These are phyloP conservation scores for Clitarchus hookeri DNA, from an alignment of 2,888 invertebrate species.

Conservation along the genomic window DNA sequence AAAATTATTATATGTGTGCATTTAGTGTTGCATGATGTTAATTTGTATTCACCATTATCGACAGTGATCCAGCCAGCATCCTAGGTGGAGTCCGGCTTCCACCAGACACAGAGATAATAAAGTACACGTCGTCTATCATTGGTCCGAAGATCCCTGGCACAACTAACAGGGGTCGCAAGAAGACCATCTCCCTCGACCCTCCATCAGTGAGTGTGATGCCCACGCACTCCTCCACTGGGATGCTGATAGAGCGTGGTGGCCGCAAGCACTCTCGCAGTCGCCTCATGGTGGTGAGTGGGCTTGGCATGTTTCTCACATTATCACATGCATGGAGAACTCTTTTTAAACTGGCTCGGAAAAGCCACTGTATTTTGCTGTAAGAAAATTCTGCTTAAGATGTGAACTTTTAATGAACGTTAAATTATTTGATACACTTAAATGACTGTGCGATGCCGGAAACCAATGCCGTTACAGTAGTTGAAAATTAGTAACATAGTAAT, in stretches of 20 bases:
- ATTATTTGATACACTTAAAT: no score
- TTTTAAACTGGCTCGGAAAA: no score
- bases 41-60: not conserved
- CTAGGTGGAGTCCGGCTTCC: constrained; percentile 82
- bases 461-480: no score
- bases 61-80: constrained; percentile 62
- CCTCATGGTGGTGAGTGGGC: constrained; percentile 25
- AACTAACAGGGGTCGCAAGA: constrained; percentile 83
- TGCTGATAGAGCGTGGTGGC: constrained; percentile 58
- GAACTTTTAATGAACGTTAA: no score
- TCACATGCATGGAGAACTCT: no score
- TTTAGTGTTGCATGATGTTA: constrained; percentile 39
- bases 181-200: constrained; percentile 85
- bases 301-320: no score
- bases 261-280: constrained; percentile 50
- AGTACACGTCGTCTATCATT: constrained; percentile 85
- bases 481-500: no score
- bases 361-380: no score
- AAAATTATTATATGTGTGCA: no score
- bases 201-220: constrained; percentile 65
- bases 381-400: no score
- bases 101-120: constrained; percentile 88
- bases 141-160: constrained; percentile 85
- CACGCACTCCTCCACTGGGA: constrained; percentile 54
- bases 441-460: no score